Conservation (phyloP, 92 coral and sea anemone genomes). For the Scolanthus callimorphus region DNA sequence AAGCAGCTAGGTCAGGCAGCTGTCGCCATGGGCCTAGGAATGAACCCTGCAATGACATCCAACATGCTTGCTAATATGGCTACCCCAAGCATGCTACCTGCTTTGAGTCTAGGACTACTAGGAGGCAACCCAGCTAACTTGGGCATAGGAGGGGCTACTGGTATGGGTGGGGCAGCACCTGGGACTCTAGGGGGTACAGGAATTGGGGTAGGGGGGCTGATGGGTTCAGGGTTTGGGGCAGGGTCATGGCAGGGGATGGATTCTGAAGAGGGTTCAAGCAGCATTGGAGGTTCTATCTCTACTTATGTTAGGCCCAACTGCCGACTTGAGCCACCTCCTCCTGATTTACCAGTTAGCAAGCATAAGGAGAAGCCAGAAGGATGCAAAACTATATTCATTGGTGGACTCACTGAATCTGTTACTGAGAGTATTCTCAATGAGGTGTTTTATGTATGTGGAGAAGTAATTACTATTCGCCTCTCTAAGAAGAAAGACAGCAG, state of each 20-base stretch:
- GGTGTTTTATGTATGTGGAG: slow-evolving; percentile 63
- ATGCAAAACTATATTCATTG: slow-evolving; percentile 62
- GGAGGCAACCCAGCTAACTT: neutral
- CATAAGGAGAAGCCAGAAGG: slow-evolving; percentile 59
- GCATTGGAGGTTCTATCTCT: slow-evolving; percentile 6
- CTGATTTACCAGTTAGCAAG: slow-evolving; percentile 29
- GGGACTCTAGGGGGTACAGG: neutral
- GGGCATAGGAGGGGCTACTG: neutral
- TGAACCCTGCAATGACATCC: neutral
- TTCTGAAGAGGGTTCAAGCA: slow-evolving; percentile 19
- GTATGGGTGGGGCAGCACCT: neutral
- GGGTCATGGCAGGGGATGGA: neutral
- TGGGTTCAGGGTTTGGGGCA: neutral
- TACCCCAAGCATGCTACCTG: neutral
- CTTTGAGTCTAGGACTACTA: neutral
- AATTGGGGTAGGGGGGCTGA: neutral
- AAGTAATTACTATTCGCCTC: slow-evolving; percentile 42
- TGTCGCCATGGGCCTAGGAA: neutral
- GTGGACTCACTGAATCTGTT: slow-evolving; percentile 55
- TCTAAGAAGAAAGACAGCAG: slow-evolving; percentile 29
- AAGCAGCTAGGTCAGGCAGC: neutral
- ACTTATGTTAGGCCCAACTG: slow-evolving; percentile 43
- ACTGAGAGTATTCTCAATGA: slow-evolving; percentile 59
- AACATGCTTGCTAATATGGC: neutral
- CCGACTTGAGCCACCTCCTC: slow-evolving; percentile 60